Evolutionary conservation across 23 tunicate species (phyloP).

Genomic region (Corella eumyota): DNA sequence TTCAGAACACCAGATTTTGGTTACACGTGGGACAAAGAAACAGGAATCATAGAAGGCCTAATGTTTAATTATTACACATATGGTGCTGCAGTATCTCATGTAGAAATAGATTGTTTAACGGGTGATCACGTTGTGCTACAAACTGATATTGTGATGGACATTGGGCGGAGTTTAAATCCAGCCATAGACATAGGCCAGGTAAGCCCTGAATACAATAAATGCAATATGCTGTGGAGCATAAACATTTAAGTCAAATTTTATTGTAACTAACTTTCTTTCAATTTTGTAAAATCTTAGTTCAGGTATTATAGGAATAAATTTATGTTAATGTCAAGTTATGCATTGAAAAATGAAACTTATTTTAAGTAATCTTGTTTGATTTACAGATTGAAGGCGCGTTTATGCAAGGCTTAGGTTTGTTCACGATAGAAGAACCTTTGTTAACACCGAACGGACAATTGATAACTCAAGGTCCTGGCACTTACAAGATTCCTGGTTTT

Average conservation of each 20-base stretch:
- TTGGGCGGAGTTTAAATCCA: slow-evolving; percentile 81
- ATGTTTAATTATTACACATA: slow-evolving; percentile 37
- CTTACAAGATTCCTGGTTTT: slow-evolving; percentile 91
- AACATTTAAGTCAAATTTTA: no score
- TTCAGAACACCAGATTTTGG: slow-evolving; percentile 52
- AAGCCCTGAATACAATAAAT: no score
- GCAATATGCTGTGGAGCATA: no score
- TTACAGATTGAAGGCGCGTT: slow-evolving; percentile 96
- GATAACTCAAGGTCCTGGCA: slow-evolving; percentile 75
- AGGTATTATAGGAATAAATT: no score
- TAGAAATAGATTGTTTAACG: slow-evolving; percentile 86
- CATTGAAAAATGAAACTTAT: no score
- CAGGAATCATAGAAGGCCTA: slow-evolving; percentile 36
- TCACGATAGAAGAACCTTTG: slow-evolving; percentile 69
- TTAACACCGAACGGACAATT: slow-evolving; percentile 46
- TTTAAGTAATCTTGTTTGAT: no score
- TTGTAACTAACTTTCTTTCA: no score
- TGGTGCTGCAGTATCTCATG: slow-evolving; percentile 71
- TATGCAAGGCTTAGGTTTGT: slow-evolving; percentile 77
- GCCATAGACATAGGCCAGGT: slow-evolving; percentile 91
- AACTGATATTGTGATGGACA: slow-evolving; percentile 88
- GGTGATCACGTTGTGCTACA: slow-evolving; percentile 64
- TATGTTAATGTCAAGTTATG: no score
- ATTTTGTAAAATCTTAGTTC: no score
- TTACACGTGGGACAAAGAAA: slow-evolving; percentile 32